phyloP scores from a whole-genome alignment of 2,888 invertebrate species.

The Scaptodrosophila latifasciaeformis region DNA sequence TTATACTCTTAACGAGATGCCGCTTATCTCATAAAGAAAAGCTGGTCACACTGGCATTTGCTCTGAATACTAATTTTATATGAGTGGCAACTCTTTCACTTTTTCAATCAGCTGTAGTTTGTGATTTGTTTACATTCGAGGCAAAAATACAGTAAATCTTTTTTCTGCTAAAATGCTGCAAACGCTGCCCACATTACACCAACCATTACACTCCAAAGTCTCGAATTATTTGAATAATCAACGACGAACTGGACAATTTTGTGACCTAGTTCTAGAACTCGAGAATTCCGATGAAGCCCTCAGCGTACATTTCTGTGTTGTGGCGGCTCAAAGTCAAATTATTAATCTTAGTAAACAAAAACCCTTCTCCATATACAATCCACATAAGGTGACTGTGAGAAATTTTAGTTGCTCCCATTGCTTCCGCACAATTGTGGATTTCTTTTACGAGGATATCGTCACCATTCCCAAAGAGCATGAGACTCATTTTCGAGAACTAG shows the following conservation, averaged over 20 bases:
- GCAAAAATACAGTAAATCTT: too few relatives aligned
- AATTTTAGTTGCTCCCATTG: conserved; percentile 70
- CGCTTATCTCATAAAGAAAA: background rate
- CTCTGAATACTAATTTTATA: background rate
- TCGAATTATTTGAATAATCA: conserved; percentile 72
- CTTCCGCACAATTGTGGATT: conserved; percentile 70
- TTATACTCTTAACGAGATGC: too few relatives aligned
- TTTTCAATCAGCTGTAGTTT: conserved; percentile 17
- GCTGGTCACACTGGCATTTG: background rate
- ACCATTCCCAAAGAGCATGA: conserved; percentile 70
- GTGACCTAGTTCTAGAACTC: conserved; percentile 63
- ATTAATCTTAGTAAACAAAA: conserved; percentile 66
- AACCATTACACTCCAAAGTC: conserved; percentile 71
- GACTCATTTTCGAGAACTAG: conserved; percentile 69
- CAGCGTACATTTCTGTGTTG: conserved; percentile 71
- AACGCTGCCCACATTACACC: conserved; percentile 53
- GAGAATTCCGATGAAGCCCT: conserved; percentile 50
- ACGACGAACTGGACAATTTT: conserved; percentile 68
- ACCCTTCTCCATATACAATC: conserved; percentile 73
- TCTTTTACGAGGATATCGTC: conserved; percentile 72
- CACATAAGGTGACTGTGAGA: conserved; percentile 69
- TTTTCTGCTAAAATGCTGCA: conserved; percentile 33
- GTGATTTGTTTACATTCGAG: conserved; percentile 9
- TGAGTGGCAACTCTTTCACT: background rate
- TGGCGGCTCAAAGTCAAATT: conserved; percentile 72